Conservation (phyloP, 2,113 vertebrate species). For the Pantherophis guttatus region DNA sequence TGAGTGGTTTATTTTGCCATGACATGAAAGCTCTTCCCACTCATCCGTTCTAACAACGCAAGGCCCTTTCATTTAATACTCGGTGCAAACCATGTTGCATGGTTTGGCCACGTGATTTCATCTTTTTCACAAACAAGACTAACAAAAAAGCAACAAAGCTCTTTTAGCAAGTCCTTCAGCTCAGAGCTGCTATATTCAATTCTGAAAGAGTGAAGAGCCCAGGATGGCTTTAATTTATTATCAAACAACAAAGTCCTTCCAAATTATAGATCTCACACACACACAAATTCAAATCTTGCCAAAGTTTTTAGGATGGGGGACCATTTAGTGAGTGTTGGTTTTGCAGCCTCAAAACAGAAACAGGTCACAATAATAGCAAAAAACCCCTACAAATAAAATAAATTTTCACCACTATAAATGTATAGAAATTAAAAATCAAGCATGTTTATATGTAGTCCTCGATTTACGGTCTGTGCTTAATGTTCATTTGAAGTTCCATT, state of each 20-base stretch:
- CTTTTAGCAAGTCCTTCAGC: neutral
- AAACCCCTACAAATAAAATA: neutral
- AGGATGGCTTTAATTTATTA: neutral
- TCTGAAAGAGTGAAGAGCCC: neutral
- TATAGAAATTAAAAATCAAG: neutral
- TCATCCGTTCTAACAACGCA: neutral
- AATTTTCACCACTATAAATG: neutral
- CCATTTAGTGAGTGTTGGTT: neutral
- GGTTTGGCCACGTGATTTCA: neutral
- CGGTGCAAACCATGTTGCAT: neutral
- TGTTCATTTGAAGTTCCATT: too few relatives aligned
- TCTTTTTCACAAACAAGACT: neutral
- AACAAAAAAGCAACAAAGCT: neutral
- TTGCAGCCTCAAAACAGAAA: neutral
- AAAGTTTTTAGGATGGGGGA: neutral
- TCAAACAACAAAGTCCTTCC: neutral
- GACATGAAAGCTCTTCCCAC: neutral
- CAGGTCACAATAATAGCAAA: neutral
- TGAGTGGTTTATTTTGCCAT: neutral
- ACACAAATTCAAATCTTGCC: neutral
- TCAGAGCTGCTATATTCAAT: neutral
- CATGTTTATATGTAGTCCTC: neutral
- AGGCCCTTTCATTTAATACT: neutral
- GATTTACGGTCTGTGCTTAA: neutral
- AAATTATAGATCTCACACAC: neutral